Conservation (phyloP, 2,113 vertebrate species). For the Peromyscus maniculatus region DNA sequence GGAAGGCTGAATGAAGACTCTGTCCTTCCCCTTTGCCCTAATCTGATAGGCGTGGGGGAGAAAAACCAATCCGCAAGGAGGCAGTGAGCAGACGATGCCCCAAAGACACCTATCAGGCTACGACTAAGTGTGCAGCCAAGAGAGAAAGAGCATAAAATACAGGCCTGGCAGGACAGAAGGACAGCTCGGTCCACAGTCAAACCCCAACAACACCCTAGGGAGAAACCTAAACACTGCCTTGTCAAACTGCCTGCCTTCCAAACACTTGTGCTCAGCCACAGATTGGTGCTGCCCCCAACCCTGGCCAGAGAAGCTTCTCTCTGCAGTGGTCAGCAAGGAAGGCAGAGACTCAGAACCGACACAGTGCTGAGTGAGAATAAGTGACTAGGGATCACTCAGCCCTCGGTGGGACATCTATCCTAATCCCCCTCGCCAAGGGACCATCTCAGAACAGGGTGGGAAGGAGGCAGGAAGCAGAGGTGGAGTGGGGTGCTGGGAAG, state of each 20-base stretch:
- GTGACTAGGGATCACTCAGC: background rate
- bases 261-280: background rate
- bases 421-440: background rate
- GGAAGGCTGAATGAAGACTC: background rate
- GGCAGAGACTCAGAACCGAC: background rate
- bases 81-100: background rate
- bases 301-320: background rate
- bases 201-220: background rate
- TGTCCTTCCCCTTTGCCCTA: background rate
- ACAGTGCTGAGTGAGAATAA: background rate
- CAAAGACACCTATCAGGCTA: background rate
- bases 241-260: no score
- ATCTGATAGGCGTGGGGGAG: background rate
- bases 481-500: background rate
- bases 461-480: background rate
- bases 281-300: background rate
- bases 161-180: background rate
- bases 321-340: background rate
- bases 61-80: background rate
- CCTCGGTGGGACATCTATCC: background rate
- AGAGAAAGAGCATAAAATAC: background rate
- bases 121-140: background rate
- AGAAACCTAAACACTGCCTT: background rate
- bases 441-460: background rate
- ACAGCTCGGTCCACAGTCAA: background rate